Evolutionary conservation across 1,140 invertebrate species (phyloP).

Genomic region (Drosophila seguyi): DNA sequence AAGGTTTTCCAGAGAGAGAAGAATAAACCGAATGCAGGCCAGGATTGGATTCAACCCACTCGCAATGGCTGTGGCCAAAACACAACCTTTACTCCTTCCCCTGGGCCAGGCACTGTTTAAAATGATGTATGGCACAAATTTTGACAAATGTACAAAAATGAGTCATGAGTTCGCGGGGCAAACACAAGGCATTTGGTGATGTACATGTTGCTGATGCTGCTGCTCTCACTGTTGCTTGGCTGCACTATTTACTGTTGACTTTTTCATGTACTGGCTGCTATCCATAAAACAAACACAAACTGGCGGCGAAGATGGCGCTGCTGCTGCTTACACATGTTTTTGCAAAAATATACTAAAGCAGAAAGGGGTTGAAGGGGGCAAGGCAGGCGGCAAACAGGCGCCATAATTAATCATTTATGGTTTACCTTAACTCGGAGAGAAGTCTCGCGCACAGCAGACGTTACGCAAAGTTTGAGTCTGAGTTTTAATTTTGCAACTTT

Average conservation of each 20-base stretch:
- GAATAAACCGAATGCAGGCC: constrained; percentile 24
- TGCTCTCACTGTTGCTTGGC: constrained; percentile 40
- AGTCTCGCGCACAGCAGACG: constrained; percentile 7
- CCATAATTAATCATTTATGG: constrained; percentile 63
- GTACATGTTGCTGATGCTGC: constrained; percentile 39
- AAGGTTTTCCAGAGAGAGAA: constrained; percentile 4
- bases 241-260: constrained; percentile 78
- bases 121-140: constrained; percentile 83
- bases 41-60: constrained; percentile 15
- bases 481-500: not conserved
- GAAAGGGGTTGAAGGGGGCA: not conserved
- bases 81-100: constrained; percentile 20
- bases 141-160: constrained; percentile 85
- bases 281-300: constrained; percentile 72
- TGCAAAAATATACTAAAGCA: constrained; percentile 1
- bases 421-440: constrained; percentile 55
- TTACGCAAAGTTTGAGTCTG: not conserved
- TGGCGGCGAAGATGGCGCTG: constrained; percentile 54
- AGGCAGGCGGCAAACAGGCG: constrained; percentile 24
- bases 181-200: constrained; percentile 64
- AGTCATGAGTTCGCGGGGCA: constrained; percentile 80
- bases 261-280: constrained; percentile 72
- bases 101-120: constrained; percentile 65
- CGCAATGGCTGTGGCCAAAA: constrained; percentile 7
- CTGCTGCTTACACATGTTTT: constrained; percentile 73